phyloP scores from a whole-genome alignment of 2,888 invertebrate species.

The Zaprionus obscuricornis region DNA sequence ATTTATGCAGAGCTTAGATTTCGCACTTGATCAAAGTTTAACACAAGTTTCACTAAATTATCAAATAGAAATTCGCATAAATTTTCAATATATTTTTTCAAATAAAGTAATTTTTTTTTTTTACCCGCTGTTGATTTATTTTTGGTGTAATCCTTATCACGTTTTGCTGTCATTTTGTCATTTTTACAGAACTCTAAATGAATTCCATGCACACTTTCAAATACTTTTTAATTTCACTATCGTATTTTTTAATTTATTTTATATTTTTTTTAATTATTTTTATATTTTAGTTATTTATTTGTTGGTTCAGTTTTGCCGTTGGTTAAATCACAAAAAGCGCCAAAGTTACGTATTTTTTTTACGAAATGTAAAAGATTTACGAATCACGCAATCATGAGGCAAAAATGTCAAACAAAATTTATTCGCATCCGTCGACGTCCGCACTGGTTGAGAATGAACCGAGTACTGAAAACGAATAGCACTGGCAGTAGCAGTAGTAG shows the following conservation, averaged over 20 bases:
- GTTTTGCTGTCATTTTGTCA: conserved; percentile 83
- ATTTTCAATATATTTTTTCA: too few species aligned
- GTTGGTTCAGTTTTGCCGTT: conserved; percentile 24
- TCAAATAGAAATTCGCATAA: too few species aligned
- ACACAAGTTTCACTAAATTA: too few species aligned
- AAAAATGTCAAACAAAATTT: neutral
- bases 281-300: too few species aligned
- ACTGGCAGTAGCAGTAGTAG: too few species aligned
- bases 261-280: neutral
- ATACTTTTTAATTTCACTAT: neutral
- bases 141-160: conserved; percentile 82
- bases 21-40: too few species aligned
- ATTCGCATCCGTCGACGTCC: conserved; percentile 36
- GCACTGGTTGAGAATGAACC: conserved; percentile 54
- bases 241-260: neutral
- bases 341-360: conserved; percentile 53
- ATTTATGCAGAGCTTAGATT: too few species aligned
- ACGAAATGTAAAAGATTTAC: neutral
- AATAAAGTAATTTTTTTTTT: conserved; percentile 5
- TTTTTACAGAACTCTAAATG: conserved; percentile 72
- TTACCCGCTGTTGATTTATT: conserved; percentile 82
- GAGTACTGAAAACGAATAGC: conserved; percentile 52
- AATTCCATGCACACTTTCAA: conserved; percentile 49
- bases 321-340: conserved; percentile 18
- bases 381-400: conserved; percentile 1